Base-by-base conservation (phyloP, 1,140 invertebrate species). In the Pogonomyrmex barbatus region DNA sequence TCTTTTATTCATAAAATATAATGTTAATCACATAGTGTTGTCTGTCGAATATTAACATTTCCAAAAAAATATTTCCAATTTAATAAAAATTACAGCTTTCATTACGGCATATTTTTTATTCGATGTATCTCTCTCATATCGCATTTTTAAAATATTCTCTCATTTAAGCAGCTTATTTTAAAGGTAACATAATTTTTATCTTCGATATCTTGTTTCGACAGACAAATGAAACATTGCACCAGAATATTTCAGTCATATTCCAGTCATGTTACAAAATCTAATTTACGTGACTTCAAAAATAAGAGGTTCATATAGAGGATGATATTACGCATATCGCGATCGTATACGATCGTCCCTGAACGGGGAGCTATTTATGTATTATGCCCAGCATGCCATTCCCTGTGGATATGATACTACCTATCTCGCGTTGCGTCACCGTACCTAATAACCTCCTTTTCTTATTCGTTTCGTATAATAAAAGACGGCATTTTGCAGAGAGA, bases 401-500 rank as follows among this genome's bases (percentile, higher is more conserved):
- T 39, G 33, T 54, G 52, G 24, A 56, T 56, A 60, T 17, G 68
- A 62, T 54, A 50, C 45, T 67, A 8, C n/a, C 33, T 36, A 83
- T 60, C 54, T 70, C 42, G 9, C n/a, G 24, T 83, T 50, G 42
- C 65, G 33, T 60, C 68, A 58, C 33, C 56, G n/a, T 60, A 73
- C 39, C 68, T 83, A 75, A 83, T 50, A 47, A 54, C 42, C 68
- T 68, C 12, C 12, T 58, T 63, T 47, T 17, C 42, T 60, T 71
- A 70, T 81, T 82, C 54, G 17, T 45, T 60, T 58, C 30, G 54
- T 83, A 75, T 47, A 60, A 83, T 75, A 83, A 71, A 60, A 73
- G n/a, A 8, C 42, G 17, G 33, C 45, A 60, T 73, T 60, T 68
- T 68, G 12, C 42, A 60, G 17, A 58, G 17, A 39, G 33, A 54